Base-by-base conservation (phyloP, 92 coral and sea anemone species). In the Heliopora coerulea region DNA sequence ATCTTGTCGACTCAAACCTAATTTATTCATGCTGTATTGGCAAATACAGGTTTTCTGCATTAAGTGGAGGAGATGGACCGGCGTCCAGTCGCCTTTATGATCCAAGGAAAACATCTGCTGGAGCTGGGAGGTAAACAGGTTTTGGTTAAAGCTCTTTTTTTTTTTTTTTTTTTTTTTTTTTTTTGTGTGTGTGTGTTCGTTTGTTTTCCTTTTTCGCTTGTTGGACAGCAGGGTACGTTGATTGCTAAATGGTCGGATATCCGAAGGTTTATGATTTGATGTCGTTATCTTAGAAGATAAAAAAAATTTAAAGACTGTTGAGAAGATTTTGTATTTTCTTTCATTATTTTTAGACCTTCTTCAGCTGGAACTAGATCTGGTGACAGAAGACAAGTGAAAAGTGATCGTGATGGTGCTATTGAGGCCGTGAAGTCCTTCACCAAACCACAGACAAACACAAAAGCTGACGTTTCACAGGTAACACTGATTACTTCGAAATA, bases 1-100 rank as follows among this genome's bases (percentile, higher is more conserved):
- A n/a, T n/a, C n/a, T n/a, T n/a, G n/a, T n/a, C n/a, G n/a, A n/a
- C n/a, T n/a, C n/a, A n/a, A n/a, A n/a, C n/a, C n/a, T n/a, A n/a
- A n/a, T n/a, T n/a, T n/a, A n/a, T n/a, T n/a, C n/a, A n/a, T n/a
- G n/a, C n/a, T n/a, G n/a, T n/a, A n/a, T n/a, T n/a, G n/a, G n/a
- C n/a, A n/a, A n/a, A n/a, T n/a, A n/a, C n/a, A 91, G 93, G 62
- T 91, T 73, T 54, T 89, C 96, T 27, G 96, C 97, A 56, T 74
- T 91, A 56, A 80, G 88, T 64, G 65, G 37, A 14, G 54, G 57
- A 17, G 90, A 89, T 37, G 41, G 30, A 30, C 15, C 48, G 59
- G 24, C 58, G 48, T 48, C 74, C 39, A 67, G 14, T 46, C 74
- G 74, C 26, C 74, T 59, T 11, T 67, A 67, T 29, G 97, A 91